Evolutionary conservation across 2,888 invertebrate species (phyloP).

Genomic region (Amiota communis): DNA sequence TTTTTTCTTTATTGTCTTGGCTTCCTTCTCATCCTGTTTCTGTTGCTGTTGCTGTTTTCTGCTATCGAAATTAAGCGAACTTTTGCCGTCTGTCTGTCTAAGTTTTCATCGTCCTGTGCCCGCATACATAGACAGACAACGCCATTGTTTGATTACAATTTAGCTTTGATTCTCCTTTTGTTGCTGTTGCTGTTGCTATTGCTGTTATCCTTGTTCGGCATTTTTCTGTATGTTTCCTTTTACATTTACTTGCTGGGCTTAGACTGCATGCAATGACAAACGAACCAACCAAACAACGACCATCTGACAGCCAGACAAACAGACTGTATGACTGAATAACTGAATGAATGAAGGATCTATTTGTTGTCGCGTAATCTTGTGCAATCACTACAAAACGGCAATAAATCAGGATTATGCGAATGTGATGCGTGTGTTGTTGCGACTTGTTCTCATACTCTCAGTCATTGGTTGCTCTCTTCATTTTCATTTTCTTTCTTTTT

Average conservation of each 20-base stretch:
- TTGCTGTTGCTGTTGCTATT: constrained; percentile 29
- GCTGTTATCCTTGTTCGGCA: constrained; percentile 6
- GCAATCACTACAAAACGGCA: constrained; percentile 71
- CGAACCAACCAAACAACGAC: background rate
- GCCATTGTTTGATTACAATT: constrained; percentile 69
- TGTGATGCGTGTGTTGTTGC: constrained; percentile 54
- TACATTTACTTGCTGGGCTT: constrained; percentile 9
- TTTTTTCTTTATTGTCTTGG: background rate
- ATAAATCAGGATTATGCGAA: constrained; percentile 72
- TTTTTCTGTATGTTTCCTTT: constrained; percentile 28
- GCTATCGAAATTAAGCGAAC: constrained; percentile 56
- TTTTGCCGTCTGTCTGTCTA: constrained; percentile 23
- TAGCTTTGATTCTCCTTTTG: constrained; percentile 50
- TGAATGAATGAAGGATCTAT: constrained; percentile 67
- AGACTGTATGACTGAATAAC: constrained; percentile 10
- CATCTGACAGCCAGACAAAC: background rate
- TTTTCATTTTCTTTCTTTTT: constrained; percentile 7
- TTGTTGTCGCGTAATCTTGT: constrained; percentile 70
- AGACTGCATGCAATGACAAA: constrained; percentile 4
- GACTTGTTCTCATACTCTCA: background rate
- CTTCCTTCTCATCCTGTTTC: constrained; percentile 32
- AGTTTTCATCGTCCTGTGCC: constrained; percentile 11
- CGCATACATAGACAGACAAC: constrained; percentile 9
- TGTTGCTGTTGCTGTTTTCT: constrained; percentile 47
- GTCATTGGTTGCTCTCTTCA: background rate